These are phyloP conservation scores for Pangasius larnaudii DNA, from an alignment of 2,797 vertebrate species.

Conservation along the genomic window DNA sequence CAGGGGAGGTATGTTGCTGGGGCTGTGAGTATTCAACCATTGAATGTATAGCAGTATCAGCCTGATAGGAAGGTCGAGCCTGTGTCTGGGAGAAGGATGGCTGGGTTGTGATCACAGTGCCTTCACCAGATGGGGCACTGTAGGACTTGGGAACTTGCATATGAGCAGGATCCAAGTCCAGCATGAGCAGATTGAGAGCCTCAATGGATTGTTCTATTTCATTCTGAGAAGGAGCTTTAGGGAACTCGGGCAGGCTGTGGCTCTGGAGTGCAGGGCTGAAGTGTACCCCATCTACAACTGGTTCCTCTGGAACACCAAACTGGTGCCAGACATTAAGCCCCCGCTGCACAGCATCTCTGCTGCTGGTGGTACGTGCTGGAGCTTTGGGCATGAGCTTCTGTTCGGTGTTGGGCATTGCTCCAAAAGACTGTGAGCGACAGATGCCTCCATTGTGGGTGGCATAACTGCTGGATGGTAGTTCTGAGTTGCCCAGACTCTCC, in stretches of 20 bases:
- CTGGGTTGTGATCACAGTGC: constrained; percentile 82
- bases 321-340: constrained; percentile 95
- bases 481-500: constrained; percentile 50
- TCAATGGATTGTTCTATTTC: constrained; percentile 98
- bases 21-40: constrained; percentile 51
- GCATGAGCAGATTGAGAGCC: constrained; percentile 93
- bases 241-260: constrained; percentile 88
- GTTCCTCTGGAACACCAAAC: constrained; percentile 82
- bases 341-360: constrained; percentile 93
- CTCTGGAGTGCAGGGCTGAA: constrained; percentile 73
- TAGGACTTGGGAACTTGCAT: constrained; percentile 85
- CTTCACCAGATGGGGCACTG: constrained; percentile 77
- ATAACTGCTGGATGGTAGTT: constrained; percentile 65
- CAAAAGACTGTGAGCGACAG: constrained; percentile 88
- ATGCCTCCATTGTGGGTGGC: constrained; percentile 77
- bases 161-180: constrained; percentile 82
- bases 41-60: constrained; percentile 60
- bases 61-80: constrained; percentile 69
- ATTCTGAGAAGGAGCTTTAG: constrained; percentile 84
- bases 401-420: constrained; percentile 67
- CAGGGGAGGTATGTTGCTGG: constrained; percentile 48
- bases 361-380: constrained; percentile 90
- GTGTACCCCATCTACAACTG: constrained; percentile 76
- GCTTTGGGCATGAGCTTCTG: constrained; percentile 82
- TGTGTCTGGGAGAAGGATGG: constrained; percentile 76